These are phyloP conservation scores for Alosa sapidissima DNA, from an alignment of 2,797 vertebrate genomes.

Conservation along the genomic window DNA sequence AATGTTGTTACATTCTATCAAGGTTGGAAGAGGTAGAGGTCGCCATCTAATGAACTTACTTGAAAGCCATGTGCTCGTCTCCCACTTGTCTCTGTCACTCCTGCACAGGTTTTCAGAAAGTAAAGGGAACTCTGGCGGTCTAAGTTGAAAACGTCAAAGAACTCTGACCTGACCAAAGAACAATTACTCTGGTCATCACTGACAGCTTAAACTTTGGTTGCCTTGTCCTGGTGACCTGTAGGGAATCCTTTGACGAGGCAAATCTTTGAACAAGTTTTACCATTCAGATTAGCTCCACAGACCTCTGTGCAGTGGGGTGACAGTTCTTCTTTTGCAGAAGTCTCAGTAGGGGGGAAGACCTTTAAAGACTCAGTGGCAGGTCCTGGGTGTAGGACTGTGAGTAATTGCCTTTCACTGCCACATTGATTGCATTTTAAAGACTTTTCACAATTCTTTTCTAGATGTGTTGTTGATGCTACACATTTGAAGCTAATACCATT, in stretches of 20 bases:
- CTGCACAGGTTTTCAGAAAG: slow-evolving; percentile 14
- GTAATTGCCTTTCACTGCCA: not conserved
- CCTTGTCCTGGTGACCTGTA: not conserved
- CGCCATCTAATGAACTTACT: slow-evolving; percentile 1
- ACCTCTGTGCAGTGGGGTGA: slow-evolving; percentile 22
- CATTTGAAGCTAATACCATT: slow-evolving; percentile 27
- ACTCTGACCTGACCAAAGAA: not conserved
- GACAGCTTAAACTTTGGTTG: slow-evolving; percentile 3
- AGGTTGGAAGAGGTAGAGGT: not conserved
- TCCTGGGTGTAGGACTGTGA: slow-evolving; percentile 23
- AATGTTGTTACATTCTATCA: slow-evolving; percentile 26
- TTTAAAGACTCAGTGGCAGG: not conserved
- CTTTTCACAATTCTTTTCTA: slow-evolving; percentile 24
- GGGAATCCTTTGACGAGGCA: slow-evolving; percentile 18
- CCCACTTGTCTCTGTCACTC: not conserved
- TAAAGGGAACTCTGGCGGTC: not conserved
- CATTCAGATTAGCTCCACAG: not conserved
- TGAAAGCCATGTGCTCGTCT: not conserved
- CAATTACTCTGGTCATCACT: slow-evolving; percentile 8
- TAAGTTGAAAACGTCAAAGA: not conserved
- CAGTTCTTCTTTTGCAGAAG: not conserved
- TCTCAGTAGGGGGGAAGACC: not conserved
- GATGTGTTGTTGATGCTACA: not conserved
- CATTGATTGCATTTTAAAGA: slow-evolving; percentile 26
- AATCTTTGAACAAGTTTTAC: slow-evolving; percentile 24